phyloP scores from a whole-genome alignment of 2,888 invertebrate species.

The Apamea epomidion region DNA sequence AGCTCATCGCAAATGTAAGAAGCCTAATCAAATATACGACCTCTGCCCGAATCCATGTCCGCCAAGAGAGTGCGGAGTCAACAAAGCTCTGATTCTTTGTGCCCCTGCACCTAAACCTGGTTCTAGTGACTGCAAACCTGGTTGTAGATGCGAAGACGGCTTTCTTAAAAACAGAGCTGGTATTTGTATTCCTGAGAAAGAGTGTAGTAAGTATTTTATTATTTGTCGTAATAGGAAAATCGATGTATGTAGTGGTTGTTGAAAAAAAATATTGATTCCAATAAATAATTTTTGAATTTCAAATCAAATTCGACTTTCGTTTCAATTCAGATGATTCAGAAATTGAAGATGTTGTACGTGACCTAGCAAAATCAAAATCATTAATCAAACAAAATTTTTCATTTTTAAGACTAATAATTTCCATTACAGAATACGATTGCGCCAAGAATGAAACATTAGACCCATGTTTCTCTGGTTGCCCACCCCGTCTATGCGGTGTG shows the following conservation, averaged over 20 bases:
- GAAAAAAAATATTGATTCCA: not conserved
- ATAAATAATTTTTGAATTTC: not conserved
- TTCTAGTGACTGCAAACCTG: conserved; percentile 57
- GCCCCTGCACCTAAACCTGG: conserved; percentile 48
- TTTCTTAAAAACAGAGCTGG: conserved; percentile 64
- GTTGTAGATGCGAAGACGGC: conserved; percentile 67
- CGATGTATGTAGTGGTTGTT: no score
- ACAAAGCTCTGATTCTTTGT: conserved; percentile 61
- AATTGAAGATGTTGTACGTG: not conserved
- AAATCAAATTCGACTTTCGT: not conserved
- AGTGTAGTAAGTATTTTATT: conserved; percentile 68
- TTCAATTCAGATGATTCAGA: not conserved
- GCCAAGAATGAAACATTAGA: conserved; percentile 52
- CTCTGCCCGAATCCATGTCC: conserved; percentile 66
- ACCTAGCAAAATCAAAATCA: not conserved
- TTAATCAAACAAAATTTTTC: not conserved
- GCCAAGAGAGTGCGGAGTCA: conserved; percentile 64
- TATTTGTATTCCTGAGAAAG: conserved; percentile 64
- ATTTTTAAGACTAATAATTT: not conserved
- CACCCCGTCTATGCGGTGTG: conserved; percentile 48
- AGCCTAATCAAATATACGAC: conserved; percentile 68
- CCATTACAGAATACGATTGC: conserved; percentile 48
- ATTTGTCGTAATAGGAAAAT: not conserved
- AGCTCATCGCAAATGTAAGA: conserved; percentile 52
- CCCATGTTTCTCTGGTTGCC: conserved; percentile 40